Evolutionary conservation across 2,113 vertebrate species (phyloP), one percentile per base, ranked within the genome.

Genomic region (Lamprologus ornatipinnis): DNA sequence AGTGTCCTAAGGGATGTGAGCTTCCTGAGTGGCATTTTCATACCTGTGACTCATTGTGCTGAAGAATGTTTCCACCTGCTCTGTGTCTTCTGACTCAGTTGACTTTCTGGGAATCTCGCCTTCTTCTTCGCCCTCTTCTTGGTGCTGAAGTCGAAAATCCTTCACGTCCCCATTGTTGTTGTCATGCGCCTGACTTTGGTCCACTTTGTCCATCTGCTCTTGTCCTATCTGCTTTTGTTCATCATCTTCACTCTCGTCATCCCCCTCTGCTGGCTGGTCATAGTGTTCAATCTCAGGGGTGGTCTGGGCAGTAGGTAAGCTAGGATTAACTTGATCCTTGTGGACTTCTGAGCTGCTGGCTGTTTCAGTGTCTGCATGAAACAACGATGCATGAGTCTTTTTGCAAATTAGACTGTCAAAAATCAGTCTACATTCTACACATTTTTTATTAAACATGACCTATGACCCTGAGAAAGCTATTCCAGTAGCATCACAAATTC

Each of bases 21-120:
- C 85, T 89, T 94, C 93, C 89, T 92, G 93, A 75, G 75, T 85
- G 85, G 80, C 89, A 81, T 93, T 90, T 79, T 92, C 95, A 82
- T 98, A 99, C 99, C 99, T 99, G 96, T 98, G 97, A 91, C 97
- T 97, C 98, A 99, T 99, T 94, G 97, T 97, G 94, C 97, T 99
- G 95, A 99, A 99, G 96, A 99, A 99, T 19, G 98, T 99, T 33
- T 98, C 96, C 95, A 97, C 96, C 82, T 94, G 92, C 87, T 96
- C 96, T 42, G 89, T 91, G 75, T 95, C 93, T 82, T 96, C 92
- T 12, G 84, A 63, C 81, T 91, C 92, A 3, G 35, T 1, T 23
- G 86, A 63, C 40, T 89, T 92, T 78, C 60, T 73, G 63, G 78
- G 88, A 3, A 70, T 70, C 28, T 89, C 42, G 1, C 15, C 85